Evolutionary conservation across 2,797 vertebrate species (phyloP).

Genomic region (Poecilia wingei): DNA sequence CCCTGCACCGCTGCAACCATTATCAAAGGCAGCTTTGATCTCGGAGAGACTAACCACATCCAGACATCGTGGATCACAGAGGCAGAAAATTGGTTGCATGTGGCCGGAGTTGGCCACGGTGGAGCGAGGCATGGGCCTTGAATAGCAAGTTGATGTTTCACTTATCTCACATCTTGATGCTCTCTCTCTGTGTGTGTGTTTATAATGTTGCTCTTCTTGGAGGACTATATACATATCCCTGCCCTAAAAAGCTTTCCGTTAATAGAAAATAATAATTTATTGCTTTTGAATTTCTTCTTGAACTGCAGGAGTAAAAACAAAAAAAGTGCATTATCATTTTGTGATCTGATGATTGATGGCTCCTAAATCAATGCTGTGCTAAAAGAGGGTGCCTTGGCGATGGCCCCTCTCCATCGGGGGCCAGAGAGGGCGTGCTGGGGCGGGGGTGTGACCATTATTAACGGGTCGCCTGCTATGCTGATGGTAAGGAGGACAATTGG

Average conservation of each 20-base stretch:
- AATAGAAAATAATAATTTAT: conserved; percentile 7
- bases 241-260: not conserved
- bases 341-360: conserved; percentile 76
- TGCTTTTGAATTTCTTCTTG: conserved; percentile 32
- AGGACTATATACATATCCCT: not conserved
- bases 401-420: conserved; percentile 67
- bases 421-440: conserved; percentile 76
- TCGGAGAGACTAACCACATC: conserved; percentile 91
- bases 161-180: conserved; percentile 66
- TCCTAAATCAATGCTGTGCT: conserved; percentile 78
- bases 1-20: conserved; percentile 85
- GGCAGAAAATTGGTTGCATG: conserved; percentile 91
- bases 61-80: conserved; percentile 87
- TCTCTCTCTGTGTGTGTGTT: conserved; percentile 24
- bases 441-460: conserved; percentile 87
- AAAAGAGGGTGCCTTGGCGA: conserved; percentile 76
- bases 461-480: conserved; percentile 81
- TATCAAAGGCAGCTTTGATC: conserved; percentile 93
- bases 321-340: conserved; percentile 65
- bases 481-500: conserved; percentile 86
- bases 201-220: not conserved
- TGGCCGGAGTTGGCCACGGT: conserved; percentile 85
- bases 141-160: conserved; percentile 78
- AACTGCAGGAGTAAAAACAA: conserved; percentile 22
- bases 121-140: conserved; percentile 65